Evolutionary conservation across 2,888 invertebrate genomes (phyloP).

Genomic region (Gibbula magus): DNA sequence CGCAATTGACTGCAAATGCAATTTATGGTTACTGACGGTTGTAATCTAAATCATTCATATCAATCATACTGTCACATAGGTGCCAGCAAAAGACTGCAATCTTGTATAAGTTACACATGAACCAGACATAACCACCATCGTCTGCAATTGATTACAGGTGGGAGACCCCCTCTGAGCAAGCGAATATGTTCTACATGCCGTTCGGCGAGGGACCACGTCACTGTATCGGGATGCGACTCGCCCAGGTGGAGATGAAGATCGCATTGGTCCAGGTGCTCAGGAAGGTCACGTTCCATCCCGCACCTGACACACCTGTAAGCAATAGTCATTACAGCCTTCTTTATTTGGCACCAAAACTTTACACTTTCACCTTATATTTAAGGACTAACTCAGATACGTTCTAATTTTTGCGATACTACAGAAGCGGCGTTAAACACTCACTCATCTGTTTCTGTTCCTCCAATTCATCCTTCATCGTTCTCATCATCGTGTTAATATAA

Average conservation of each 20-base stretch:
- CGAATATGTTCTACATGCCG: slow-evolving; percentile 8
- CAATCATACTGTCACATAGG: neutral
- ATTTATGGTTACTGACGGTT: neutral
- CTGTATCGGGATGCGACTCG: slow-evolving; percentile 31
- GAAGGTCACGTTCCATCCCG: slow-evolving; percentile 18
- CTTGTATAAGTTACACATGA: too few relatives aligned
- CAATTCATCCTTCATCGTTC: neutral
- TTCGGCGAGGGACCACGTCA: slow-evolving; percentile 23
- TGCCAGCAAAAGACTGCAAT: neutral
- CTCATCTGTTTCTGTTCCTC: neutral
- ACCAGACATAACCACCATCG: neutral
- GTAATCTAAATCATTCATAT: neutral
- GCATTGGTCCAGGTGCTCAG: slow-evolving; percentile 8
- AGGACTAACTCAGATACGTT: too few relatives aligned
- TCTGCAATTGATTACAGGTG: neutral
- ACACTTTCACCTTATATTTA: neutral
- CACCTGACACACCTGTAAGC: slow-evolving; percentile 10
- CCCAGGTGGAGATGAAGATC: slow-evolving; percentile 23
- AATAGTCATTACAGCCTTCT: too few relatives aligned
- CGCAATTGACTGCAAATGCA: too few relatives aligned
- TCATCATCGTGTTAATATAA: too few relatives aligned
- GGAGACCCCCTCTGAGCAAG: slow-evolving; percentile 1
- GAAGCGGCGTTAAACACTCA: too few relatives aligned
- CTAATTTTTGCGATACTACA: too few relatives aligned
- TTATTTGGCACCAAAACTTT: neutral